Percentiles rank a stretch among this genome's conserved stretches.
phyloP scores from a whole-genome alignment of 1,140 invertebrate genomes.

The Sipha flava region DNA sequence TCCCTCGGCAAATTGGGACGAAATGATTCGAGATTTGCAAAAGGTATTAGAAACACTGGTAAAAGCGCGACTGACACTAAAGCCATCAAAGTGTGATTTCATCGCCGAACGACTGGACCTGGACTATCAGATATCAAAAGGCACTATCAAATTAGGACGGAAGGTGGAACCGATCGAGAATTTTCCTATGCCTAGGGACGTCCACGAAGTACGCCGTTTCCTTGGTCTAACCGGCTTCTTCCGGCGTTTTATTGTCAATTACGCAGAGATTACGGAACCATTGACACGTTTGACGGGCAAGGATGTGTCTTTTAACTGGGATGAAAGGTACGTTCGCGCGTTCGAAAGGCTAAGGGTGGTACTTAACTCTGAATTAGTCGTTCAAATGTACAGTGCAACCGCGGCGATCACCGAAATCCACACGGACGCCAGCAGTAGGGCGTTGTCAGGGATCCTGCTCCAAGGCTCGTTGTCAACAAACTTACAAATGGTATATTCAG shows the following conservation, averaged over 20 bases:
- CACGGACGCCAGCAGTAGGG: neutral
- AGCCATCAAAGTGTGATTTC: neutral
- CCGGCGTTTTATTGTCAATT: neutral
- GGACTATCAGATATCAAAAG: neutral
- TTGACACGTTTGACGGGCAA: neutral
- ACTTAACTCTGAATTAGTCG: neutral
- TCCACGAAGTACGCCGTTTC: neutral
- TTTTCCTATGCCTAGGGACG: neutral
- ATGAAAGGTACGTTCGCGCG: neutral
- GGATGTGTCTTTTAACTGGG: neutral
- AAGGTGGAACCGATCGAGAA: neutral
- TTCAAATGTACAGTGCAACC: neutral
- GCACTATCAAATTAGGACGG: neutral
- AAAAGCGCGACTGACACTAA: neutral
- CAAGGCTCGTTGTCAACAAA: neutral
- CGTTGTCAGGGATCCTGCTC: neutral
- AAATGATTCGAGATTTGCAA: neutral
- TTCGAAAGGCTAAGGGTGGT: constrained; percentile 31
- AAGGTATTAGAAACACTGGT: neutral
- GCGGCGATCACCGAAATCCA: constrained; percentile 6
- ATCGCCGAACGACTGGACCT: neutral
- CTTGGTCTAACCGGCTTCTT: neutral
- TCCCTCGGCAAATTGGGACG: neutral
- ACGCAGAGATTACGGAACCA: neutral
- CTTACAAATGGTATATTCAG: neutral